Evolutionary conservation across 1,140 invertebrate species (phyloP), one percentile per base, ranked within the genome.

Genomic region (Orius insidiosus): DNA sequence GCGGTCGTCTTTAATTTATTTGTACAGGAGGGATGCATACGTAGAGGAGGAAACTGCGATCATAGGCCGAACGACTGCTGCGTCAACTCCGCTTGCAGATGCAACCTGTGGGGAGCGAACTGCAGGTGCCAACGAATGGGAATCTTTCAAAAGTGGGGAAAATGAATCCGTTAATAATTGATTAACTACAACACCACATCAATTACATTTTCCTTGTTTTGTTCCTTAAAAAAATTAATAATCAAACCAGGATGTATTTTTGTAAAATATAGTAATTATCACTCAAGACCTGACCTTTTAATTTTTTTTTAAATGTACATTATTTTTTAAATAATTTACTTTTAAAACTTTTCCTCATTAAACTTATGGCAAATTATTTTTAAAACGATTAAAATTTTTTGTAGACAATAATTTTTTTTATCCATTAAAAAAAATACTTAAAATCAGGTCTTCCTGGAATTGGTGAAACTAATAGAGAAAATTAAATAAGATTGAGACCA

Each of bases 61-160:
- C 78, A 85, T 60, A 69, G 83, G 38, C 80, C 80, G 0, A 78
- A 80, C 40, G 83, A 85, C 61, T 89, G 85, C 68, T 89, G 85
- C 68, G 76, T 78, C 64, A 82, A 76, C 55, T 80, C 79, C 49
- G 78, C 82, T 15, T 90, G 85, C 66, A 71, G 85, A 33, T 89
- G 86, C 70, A 89, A 88, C 63, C 69, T 89, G 4, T 90, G 85
- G 85, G 85, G 85, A 15, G 77, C 80, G 54, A 90, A 89, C 65
- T 90, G 85, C 63, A 73, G 80, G 53, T 90, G 85, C 63, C 84
- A 88, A 62, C 74, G 85, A 51, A 77, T 82, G 71, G 85, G 85
- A 34, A 71, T 90, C 54, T 88, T 90, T 70, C 85, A 89, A 60
- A 84, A 85, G 63, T 86, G 83, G 83, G 84, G 84, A 54, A 58